Percentiles rank a stretch among this genome's conserved stretches.
Evolutionary conservation across 2,888 invertebrate species (phyloP).

Genomic region (Lasius fuliginosus): DNA sequence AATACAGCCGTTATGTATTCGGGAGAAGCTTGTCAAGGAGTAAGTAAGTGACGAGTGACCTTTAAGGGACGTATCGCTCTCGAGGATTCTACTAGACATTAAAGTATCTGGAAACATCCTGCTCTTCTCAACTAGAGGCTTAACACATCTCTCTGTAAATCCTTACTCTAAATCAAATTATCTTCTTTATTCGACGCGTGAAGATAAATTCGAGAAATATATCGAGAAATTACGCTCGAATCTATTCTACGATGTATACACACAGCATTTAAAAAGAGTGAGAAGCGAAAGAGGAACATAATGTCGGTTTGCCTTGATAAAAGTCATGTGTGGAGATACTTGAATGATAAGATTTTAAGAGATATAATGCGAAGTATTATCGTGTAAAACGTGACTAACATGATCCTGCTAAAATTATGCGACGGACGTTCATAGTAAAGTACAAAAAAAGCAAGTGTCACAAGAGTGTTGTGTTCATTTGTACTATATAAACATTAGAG

Average conservation of each 20-base stretch:
- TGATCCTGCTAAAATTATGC: conserved; percentile 62
- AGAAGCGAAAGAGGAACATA: conserved; percentile 46
- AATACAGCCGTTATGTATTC: conserved; percentile 40
- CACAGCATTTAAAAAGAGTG: conserved; percentile 34
- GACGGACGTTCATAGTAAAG: conserved; percentile 58
- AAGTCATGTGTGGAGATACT: conserved; percentile 8
- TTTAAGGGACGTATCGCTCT: conserved; percentile 17
- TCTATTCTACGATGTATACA: conserved; percentile 40
- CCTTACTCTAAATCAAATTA: conserved; percentile 33
- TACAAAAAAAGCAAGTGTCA: conserved; percentile 63
- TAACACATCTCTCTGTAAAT: conserved; percentile 14
- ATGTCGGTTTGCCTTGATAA: conserved; percentile 36
- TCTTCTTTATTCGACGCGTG: conserved; percentile 5
- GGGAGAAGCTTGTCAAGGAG: conserved; percentile 28
- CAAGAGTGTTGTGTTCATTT: conserved; percentile 69
- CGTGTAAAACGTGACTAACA: conserved; percentile 48
- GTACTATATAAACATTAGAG: conserved; percentile 78
- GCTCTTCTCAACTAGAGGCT: conserved; percentile 14
- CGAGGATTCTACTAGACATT: conserved; percentile 32
- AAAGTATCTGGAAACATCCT: conserved; percentile 39
- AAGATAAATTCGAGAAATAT: conserved; percentile 9
- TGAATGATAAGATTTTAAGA: conserved; percentile 29
- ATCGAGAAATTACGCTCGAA: conserved; percentile 19
- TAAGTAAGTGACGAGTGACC: conserved; percentile 23
- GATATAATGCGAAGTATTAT: conserved; percentile 42